Conservation (phyloP, 2,888 invertebrate genomes). For the Melanostoma scalare region DNA sequence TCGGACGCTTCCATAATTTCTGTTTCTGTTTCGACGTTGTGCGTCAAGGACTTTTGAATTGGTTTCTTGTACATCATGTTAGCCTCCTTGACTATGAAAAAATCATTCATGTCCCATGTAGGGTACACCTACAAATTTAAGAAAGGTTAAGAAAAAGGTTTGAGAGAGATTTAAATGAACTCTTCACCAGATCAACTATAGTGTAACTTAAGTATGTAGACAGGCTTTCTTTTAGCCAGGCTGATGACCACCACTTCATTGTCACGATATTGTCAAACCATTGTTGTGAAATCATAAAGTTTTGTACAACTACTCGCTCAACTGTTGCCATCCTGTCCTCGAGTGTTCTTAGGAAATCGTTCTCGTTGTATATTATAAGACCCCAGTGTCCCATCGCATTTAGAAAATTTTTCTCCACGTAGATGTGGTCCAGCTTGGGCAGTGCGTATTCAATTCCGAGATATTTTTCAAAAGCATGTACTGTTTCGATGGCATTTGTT, state of each 20-base stretch:
- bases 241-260: slow-evolving; percentile 87
- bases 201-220: slow-evolving; percentile 82
- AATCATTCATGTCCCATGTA: slow-evolving; percentile 87
- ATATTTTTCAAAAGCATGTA: slow-evolving; percentile 84
- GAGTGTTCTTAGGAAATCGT: slow-evolving; percentile 30
- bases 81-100: slow-evolving; percentile 82
- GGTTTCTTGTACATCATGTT: slow-evolving; percentile 77
- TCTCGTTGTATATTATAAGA: slow-evolving; percentile 86
- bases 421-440: slow-evolving; percentile 93
- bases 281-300: slow-evolving; percentile 87
- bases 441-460: slow-evolving; percentile 89
- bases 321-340: slow-evolving; percentile 79
- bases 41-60: slow-evolving; percentile 77
- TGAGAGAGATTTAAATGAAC: background rate
- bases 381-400: slow-evolving; percentile 98
- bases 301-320: slow-evolving; percentile 82
- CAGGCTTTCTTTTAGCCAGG: slow-evolving; percentile 90
- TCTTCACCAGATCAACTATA: slow-evolving; percentile 77
- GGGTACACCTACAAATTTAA: slow-evolving; percentile 84
- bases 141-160: background rate
- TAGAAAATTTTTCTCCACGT: slow-evolving; percentile 91
- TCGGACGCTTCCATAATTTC: slow-evolving; percentile 83
- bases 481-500: slow-evolving; percentile 76
- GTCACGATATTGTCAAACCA: slow-evolving; percentile 92
- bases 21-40: slow-evolving; percentile 78